phyloP scores from a whole-genome alignment of 2,888 invertebrate species.

The Lacanobia oleracea region DNA sequence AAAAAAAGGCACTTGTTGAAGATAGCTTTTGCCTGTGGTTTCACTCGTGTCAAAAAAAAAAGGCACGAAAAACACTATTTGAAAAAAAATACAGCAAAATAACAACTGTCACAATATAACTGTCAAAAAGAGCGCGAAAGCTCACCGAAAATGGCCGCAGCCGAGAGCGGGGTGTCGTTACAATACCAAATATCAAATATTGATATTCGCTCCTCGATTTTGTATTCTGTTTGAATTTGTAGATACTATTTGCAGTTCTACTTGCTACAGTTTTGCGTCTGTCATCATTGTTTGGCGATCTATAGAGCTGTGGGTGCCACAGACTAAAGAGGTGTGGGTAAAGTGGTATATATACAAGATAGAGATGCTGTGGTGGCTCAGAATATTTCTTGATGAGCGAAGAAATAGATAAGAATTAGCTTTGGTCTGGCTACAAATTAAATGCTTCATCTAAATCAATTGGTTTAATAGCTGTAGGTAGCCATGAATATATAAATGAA shows the following conservation, averaged over 20 bases:
- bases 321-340: slow-evolving; percentile 38
- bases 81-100: not conserved
- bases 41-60: too few species aligned
- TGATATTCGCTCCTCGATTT: slow-evolving; percentile 86
- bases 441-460: too few species aligned
- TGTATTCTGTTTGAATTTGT: slow-evolving; percentile 88
- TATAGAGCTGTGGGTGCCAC: slow-evolving; percentile 52
- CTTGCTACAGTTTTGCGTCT: slow-evolving; percentile 78
- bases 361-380: not conserved
- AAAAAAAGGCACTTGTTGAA: too few species aligned
- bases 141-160: slow-evolving; percentile 72
- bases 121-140: slow-evolving; percentile 69
- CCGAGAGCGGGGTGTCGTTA: slow-evolving; percentile 79
- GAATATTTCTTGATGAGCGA: not conserved
- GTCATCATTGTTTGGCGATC: slow-evolving; percentile 69
- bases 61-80: not conserved
- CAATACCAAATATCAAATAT: slow-evolving; percentile 90
- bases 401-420: too few species aligned
- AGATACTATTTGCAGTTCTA: slow-evolving; percentile 86
- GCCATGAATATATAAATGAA: too few species aligned
- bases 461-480: too few species aligned
- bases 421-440: too few species aligned
- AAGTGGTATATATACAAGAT: slow-evolving; percentile 6
- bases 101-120: slow-evolving; percentile 42
- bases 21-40: too few species aligned